Percentiles rank a stretch among this genome's conserved stretches.
Conservation (phyloP, 1,140 invertebrate species). For the Drosophila kurseongensis region DNA sequence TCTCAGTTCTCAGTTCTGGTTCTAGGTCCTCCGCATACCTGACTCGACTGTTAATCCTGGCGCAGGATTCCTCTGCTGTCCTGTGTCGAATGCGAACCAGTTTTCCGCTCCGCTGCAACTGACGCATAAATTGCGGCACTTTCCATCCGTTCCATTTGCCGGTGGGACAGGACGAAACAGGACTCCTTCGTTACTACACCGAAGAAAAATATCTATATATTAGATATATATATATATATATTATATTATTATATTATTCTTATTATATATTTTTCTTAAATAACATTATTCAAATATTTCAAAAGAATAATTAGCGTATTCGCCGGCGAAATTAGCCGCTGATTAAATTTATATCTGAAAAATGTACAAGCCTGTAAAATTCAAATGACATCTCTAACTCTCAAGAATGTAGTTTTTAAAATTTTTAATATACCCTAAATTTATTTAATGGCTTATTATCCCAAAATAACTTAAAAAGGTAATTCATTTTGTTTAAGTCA, state of each 20-base stretch:
- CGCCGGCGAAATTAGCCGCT: slow-evolving; percentile 48
- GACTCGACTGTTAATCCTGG: slow-evolving; percentile 25
- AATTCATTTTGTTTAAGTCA: too few relatives aligned
- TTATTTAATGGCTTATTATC: too few relatives aligned
- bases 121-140: slow-evolving; percentile 75
- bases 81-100: slow-evolving; percentile 77
- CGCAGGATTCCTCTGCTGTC: slow-evolving; percentile 34
- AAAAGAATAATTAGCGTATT: slow-evolving; percentile 65
- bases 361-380: too few relatives aligned
- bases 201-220: neutral
- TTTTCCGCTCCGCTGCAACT: slow-evolving; percentile 78
- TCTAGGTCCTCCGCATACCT: slow-evolving; percentile 13
- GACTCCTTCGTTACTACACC: neutral
- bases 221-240: too few relatives aligned
- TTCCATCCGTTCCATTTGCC: slow-evolving; percentile 21
- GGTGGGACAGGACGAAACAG: slow-evolving; percentile 15
- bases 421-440: too few relatives aligned
- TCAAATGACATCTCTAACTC: too few relatives aligned
- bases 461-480: too few relatives aligned
- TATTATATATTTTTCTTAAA: too few relatives aligned
- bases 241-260: too few relatives aligned
- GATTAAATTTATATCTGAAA: slow-evolving; percentile 18
- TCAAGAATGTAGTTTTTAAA: too few relatives aligned
- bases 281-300: too few relatives aligned
- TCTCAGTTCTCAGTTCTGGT: slow-evolving; percentile 8